phyloP scores from a whole-genome alignment of 2,113 vertebrate genomes.

The Pseudopodoces humilis region DNA sequence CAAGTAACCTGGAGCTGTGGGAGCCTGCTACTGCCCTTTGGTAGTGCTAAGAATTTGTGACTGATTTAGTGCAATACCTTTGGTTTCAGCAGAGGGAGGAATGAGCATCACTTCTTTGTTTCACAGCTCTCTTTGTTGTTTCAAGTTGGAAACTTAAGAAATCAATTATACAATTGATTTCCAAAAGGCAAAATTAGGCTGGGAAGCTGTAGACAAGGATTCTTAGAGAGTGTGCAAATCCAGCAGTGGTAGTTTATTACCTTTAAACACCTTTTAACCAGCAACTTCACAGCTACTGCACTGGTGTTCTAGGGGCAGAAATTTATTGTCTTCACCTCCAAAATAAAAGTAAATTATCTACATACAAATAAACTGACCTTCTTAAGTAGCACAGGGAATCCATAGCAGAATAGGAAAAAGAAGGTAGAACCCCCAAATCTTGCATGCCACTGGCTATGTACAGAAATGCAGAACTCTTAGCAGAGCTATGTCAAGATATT shows the following conservation, averaged over 20 bases:
- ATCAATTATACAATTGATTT: neutral
- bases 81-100: neutral
- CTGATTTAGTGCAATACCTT: neutral
- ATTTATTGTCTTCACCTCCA: neutral
- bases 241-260: neutral
- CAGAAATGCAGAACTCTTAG: neutral
- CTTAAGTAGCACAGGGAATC: neutral
- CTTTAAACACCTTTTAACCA: neutral
- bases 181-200: neutral
- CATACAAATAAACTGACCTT: neutral
- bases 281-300: neutral
- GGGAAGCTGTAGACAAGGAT: neutral
- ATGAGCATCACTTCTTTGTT: neutral
- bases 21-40: neutral
- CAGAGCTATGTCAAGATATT: neutral
- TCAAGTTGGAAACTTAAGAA: neutral
- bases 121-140: neutral
- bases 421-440: neutral
- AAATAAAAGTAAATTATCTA: neutral
- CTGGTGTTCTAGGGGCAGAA: neutral
- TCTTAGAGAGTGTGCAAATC: neutral
- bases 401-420: neutral
- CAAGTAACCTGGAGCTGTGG: neutral
- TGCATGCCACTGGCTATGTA: accelerated
- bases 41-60: neutral